Percentiles rank a stretch among this genome's conserved stretches.
These are phyloP conservation scores for Lasiurus borealis DNA, from an alignment of 2,113 vertebrate genomes.

Conservation along the genomic window DNA sequence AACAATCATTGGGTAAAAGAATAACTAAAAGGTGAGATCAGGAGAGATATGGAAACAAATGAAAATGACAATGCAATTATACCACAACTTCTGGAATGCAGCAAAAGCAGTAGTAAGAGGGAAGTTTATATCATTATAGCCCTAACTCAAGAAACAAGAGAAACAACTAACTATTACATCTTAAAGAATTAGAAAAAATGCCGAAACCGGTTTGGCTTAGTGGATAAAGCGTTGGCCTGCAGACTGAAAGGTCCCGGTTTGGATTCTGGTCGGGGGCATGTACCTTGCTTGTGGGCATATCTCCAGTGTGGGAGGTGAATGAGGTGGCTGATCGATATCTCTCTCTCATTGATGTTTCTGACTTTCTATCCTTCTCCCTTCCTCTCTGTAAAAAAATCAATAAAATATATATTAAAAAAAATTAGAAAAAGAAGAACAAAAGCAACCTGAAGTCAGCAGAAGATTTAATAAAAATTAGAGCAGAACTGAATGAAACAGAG, in stretches of 20 bases:
- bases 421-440: background rate
- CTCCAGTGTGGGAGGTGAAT: too few relatives aligned
- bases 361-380: too few relatives aligned
- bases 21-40: background rate
- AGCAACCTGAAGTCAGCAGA: background rate
- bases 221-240: too few relatives aligned
- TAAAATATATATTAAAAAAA: background rate
- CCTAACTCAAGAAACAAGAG: background rate
- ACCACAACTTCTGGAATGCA: background rate
- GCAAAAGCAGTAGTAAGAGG: background rate
- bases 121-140: background rate
- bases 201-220: too few relatives aligned
- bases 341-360: too few relatives aligned
- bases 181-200: background rate
- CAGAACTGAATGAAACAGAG: background rate
- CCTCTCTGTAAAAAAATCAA: too few relatives aligned
- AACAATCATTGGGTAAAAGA: background rate
- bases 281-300: too few relatives aligned
- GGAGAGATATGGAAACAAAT: background rate
- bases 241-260: too few relatives aligned
- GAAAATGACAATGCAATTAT: background rate
- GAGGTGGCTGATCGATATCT: too few relatives aligned
- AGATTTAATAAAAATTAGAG: background rate
- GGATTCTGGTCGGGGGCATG: too few relatives aligned
- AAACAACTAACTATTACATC: background rate